Evolutionary conservation across 1,140 invertebrate genomes (phyloP), one percentile per base, ranked within the genome.

Genomic region (Arion vulgaris): DNA sequence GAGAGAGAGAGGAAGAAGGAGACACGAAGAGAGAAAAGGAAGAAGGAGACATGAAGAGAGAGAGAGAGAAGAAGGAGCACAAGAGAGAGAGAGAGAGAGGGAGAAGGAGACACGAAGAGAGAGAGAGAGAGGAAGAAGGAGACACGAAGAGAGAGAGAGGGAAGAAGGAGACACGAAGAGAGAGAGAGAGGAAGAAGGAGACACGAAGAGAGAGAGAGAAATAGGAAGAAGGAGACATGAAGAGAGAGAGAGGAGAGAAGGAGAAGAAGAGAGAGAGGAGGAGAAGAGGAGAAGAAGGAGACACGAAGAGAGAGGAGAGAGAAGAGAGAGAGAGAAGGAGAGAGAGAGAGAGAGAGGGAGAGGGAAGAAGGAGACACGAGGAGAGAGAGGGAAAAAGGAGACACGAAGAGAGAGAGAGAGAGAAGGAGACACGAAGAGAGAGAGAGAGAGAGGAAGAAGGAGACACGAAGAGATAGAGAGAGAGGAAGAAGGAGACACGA

Each of bases 291-390:
- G 57, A 9, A 62, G 34, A 38, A 28, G 39, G 49, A 38, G 66
- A 68, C 32, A 26, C 32, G 39, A 28, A 38, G 28, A 39, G 66
- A 38, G 38, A 68, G 66, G 17, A 39, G 39, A 39, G 17, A 28
- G 39, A 39, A 38, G 77, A 80, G 77, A 80, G 53, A 34, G 77
- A 38, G 53, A 39, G 62, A 68, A 11, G 26, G 53, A 38, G 77
- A 53, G n/a, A 51, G 41, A 78, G 19, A 66, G 19, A 51, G 49
- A 28, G 76, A 51, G 57, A 57, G 34, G 23, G 77, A 69, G 66
- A 4, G n/a, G 71, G 11, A 81, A 45, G 41, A 15, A 15, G 41
- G 5, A 45, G 41, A 45, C 41, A 45, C 41, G 15, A 15, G 15
- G 41, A 45, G 41, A 45, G 41, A 45, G 41, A 45, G 41, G 15